Evolutionary conservation across 2,888 invertebrate genomes (phyloP), one percentile per base, ranked within the genome.

Genomic region (Mimumesa dahlbomi): DNA sequence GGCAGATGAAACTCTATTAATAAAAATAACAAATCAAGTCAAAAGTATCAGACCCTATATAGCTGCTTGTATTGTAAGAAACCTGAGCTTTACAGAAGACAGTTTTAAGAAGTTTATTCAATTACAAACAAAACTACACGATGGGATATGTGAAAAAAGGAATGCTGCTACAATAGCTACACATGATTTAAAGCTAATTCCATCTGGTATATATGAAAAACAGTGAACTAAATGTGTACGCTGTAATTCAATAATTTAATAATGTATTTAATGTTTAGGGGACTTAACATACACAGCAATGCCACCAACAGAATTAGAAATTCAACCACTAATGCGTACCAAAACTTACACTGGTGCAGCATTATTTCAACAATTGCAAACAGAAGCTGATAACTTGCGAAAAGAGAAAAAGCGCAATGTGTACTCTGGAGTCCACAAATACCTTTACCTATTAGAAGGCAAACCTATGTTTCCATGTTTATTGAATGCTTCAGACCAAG

Each of bases 321-420:
- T 96, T 78, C 91, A 90, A 2, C 96, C 96, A 0, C 89, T 96
- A 61, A 92, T 92, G 73, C 90, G 93, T 66, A 86, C 90, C 11
- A 92, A 91, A 77, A 90, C 90, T 0, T 92, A 92, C 82, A 92
- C 93, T 0, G 96, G 94, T 0, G 92, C 92, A 45, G 92, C 93
- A 73, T 90, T 96, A 19, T 93, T 95, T 84, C 90, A 91, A 45
- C 92, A 93, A 79, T 90, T 97, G 19, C 92, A 94, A 56, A 91
- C 91, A 0, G 96, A 96, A 86, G 96, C 96, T 0, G 95, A 96
- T 56, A 93, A 93, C 11, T 87, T 95, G n/a, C 90, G 96, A 57
- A 96, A 95, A 85, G 95, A 95, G 84, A 96, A 96, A 89, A 96
- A 96, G 87, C 91, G 96, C 48, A 95, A 94, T 85, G 94, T 94